These are phyloP conservation scores for Drosophila pseudotakahashii DNA, from an alignment of 2,888 invertebrate species.

Conservation along the genomic window DNA sequence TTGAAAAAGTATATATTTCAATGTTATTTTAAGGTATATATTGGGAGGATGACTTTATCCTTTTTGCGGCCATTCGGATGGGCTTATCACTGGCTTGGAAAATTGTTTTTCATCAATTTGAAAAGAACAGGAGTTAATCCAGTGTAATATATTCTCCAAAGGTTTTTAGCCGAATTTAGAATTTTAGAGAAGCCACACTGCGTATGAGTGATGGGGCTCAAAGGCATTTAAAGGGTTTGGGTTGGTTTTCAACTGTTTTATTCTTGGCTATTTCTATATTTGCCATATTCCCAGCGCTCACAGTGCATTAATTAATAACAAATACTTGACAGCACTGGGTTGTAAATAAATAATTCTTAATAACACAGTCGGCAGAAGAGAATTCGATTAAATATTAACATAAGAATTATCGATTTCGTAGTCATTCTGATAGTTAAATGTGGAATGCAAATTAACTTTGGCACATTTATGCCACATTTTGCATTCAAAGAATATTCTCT, in stretches of 20 bases:
- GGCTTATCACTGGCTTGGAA: constrained; percentile 4
- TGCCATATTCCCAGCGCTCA: not conserved
- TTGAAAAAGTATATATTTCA: constrained; percentile 2
- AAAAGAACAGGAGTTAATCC: not conserved
- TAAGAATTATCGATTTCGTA: no score
- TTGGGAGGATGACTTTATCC: not conserved
- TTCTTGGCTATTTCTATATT: no score
- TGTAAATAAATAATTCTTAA: not conserved
- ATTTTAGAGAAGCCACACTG: not conserved
- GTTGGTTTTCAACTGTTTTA: not conserved
- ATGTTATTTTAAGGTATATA: not conserved
- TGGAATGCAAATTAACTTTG: not conserved
- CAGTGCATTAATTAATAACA: constrained; percentile 2
- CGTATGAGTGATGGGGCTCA: not conserved
- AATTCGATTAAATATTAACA: not conserved
- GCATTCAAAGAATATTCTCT: not conserved
- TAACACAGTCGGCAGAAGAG: not conserved
- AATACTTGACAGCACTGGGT: not conserved
- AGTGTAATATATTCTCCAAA: not conserved
- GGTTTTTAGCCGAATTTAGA: not conserved
- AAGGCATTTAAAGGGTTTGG: not conserved
- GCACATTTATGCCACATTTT: no score
- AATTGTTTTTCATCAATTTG: constrained; percentile 4
- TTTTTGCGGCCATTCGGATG: not conserved
- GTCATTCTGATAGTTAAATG: not conserved